Conservation (phyloP, 2,113 vertebrate species). For the Pithys albifrons region DNA sequence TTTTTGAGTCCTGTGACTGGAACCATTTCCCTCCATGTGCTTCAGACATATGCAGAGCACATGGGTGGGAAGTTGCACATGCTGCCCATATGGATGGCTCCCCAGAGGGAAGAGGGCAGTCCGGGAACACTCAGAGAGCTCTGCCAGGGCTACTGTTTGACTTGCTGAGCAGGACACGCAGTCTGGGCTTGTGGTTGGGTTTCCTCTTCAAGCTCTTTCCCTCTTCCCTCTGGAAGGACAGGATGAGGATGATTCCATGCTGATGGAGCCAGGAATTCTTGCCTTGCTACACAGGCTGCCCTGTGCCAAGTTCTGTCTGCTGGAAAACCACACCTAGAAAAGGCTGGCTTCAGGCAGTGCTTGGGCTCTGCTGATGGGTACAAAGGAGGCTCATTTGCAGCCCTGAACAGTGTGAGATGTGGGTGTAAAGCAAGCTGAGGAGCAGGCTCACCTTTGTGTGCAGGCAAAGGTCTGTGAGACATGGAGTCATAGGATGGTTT, state of each 20-base stretch:
- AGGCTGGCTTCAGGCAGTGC: background rate
- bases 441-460: background rate
- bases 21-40: background rate
- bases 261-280: background rate
- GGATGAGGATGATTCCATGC: background rate
- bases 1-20: background rate
- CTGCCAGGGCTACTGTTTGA: background rate
- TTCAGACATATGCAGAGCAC: background rate
- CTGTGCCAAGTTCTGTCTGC: background rate
- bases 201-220: background rate
- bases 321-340: background rate
- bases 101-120: background rate
- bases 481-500: background rate
- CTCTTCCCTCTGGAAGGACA: background rate
- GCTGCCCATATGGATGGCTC: background rate
- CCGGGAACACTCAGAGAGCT: rapidly evolving
- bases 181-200: background rate
- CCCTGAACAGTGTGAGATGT: background rate
- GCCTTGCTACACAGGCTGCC: background rate
- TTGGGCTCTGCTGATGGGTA: background rate
- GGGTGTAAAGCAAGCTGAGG: background rate
- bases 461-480: background rate
- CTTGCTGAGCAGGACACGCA: background rate
- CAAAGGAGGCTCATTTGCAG: background rate
- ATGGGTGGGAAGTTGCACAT: background rate